A percentile compares a stretch with the other conserved stretches of the same genome.
These are phyloP conservation scores for Cantharis flavilabris DNA, from an alignment of 2,888 invertebrate genomes.

Conservation along the genomic window DNA sequence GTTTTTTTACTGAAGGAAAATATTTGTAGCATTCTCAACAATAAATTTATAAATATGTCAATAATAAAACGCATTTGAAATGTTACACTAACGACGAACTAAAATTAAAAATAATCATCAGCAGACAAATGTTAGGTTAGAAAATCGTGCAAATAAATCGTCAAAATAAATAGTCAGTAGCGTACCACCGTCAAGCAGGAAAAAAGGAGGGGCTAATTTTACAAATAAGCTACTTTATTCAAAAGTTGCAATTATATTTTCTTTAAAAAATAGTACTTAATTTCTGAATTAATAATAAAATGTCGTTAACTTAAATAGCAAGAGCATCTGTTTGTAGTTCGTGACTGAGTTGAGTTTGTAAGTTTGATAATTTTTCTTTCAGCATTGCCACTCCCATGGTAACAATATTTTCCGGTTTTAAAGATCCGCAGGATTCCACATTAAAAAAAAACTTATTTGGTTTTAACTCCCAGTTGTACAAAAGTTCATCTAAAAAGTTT, in stretches of 20 bases:
- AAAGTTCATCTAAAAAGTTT: constrained; percentile 73
- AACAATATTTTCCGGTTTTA: constrained; percentile 96
- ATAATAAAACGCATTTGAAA: constrained; percentile 62
- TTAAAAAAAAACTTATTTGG: constrained; percentile 97
- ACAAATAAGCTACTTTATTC: background rate
- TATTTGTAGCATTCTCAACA: constrained; percentile 66
- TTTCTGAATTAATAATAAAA: background rate
- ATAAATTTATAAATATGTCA: constrained; percentile 59
- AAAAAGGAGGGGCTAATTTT: background rate
- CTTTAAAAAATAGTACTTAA: background rate
- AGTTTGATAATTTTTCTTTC: constrained; percentile 93
- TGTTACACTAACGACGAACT: background rate
- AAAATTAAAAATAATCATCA: background rate
- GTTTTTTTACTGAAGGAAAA: constrained; percentile 65
- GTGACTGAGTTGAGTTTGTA: constrained; percentile 90
- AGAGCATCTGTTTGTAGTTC: constrained; percentile 85
- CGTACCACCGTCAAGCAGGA: background rate
- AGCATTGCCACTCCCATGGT: constrained; percentile 91
- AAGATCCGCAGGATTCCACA: constrained; percentile 92
- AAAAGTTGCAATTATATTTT: background rate
- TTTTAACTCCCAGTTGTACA: constrained; percentile 91
- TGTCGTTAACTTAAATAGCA: constrained; percentile 59
- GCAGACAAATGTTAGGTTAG: background rate
- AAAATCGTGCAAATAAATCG: background rate
- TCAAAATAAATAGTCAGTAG: background rate